Evolutionary conservation across 1,140 invertebrate species (phyloP).

Genomic region (Teleogryllus occipitalis): DNA sequence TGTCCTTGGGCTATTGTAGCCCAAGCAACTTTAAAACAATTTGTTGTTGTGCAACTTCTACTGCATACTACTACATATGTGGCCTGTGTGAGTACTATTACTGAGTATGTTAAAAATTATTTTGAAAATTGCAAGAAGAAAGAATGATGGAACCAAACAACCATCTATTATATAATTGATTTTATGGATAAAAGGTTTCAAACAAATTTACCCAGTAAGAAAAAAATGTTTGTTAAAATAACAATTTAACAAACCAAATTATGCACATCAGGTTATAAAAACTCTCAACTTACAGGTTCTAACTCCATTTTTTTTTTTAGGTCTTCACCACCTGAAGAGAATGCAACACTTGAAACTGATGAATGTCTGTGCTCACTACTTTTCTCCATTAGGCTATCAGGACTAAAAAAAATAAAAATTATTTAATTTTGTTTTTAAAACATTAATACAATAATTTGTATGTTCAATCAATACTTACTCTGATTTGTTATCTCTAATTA

Average conservation of each 20-base stretch:
- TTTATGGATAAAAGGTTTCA: no score
- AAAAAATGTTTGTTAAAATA: no score
- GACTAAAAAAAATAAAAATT: conserved; percentile 1
- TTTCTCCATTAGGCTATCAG: background rate
- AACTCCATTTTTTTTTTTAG: background rate
- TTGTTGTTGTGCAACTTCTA: no score
- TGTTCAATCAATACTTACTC: background rate
- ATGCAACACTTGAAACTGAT: background rate
- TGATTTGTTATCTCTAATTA: background rate
- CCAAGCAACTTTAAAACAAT: no score
- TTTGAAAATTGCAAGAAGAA: no score
- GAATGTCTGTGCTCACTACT: background rate
- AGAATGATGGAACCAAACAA: no score
- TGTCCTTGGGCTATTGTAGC: no score
- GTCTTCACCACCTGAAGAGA: background rate
- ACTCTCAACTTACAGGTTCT: background rate
- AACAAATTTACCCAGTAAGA: no score
- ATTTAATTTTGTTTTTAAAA: background rate
- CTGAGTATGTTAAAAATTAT: no score
- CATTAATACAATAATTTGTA: background rate
- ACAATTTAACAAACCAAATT: background rate
- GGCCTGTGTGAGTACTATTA: no score
- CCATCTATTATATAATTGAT: no score
- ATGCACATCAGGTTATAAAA: background rate
- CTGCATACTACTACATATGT: no score